Evolutionary conservation across 1,140 invertebrate species (phyloP).

Genomic region (Drosophila simulans): DNA sequence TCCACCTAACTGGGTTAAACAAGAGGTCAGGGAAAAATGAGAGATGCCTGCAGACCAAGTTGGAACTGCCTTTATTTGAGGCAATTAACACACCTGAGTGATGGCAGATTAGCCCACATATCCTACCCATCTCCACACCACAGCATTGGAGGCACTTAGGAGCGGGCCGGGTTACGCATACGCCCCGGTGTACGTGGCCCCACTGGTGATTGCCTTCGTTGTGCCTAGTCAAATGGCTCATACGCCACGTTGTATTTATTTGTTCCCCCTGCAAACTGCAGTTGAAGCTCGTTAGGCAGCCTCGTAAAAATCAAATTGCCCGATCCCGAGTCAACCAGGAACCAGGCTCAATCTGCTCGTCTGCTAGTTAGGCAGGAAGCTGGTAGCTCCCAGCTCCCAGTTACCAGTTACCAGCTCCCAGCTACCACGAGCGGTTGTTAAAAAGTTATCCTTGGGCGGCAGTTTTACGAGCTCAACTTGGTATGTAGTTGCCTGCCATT

Average conservation of each 20-base stretch:
- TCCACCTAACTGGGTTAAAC: constrained; percentile 1
- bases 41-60: neutral
- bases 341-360: constrained; percentile 25
- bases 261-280: constrained; percentile 58
- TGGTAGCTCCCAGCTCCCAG: neutral
- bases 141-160: constrained; percentile 5
- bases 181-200: constrained; percentile 30
- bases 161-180: constrained; percentile 25
- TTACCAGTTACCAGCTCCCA: neutral
- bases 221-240: constrained; percentile 46
- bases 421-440: constrained; percentile 51
- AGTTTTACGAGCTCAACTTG: constrained; percentile 68
- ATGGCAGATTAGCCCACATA: constrained; percentile 40
- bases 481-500: constrained; percentile 59
- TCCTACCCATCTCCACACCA: neutral
- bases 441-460: constrained; percentile 72
- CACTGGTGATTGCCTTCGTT: constrained; percentile 51
- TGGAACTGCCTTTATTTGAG: neutral
- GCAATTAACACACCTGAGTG: constrained; percentile 44
- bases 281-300: constrained; percentile 64
- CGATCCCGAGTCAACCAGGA: constrained; percentile 12
- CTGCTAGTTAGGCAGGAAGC: constrained; percentile 28
- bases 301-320: constrained; percentile 72
- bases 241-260: constrained; percentile 70
- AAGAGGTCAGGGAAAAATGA: neutral